phyloP scores from a whole-genome alignment of 1,140 invertebrate genomes.

The Drosophila mauritiana region DNA sequence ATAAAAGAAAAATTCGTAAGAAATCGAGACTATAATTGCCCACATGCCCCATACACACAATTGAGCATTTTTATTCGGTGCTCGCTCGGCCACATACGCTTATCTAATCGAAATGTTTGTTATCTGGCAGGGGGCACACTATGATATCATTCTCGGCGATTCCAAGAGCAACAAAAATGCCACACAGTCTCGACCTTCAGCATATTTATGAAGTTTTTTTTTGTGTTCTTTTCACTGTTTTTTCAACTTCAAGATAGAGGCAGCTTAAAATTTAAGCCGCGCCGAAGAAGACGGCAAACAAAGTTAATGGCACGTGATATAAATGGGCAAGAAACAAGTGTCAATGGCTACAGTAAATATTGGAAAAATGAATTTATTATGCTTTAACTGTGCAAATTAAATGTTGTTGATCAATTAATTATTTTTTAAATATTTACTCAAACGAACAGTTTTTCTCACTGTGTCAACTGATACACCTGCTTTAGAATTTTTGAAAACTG shows the following conservation, averaged over 20 bases:
- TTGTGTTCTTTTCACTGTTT: conserved; percentile 26
- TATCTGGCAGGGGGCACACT: conserved; percentile 60
- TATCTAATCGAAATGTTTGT: conserved; percentile 72
- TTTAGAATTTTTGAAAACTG: conserved; percentile 15
- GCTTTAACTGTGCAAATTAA: background rate
- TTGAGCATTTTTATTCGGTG: conserved; percentile 11
- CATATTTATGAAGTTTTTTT: conserved; percentile 67
- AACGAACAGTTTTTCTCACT: background rate
- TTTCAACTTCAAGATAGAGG: conserved; percentile 33
- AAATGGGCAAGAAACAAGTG: conserved; percentile 27
- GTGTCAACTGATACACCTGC: conserved; percentile 45
- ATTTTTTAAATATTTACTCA: no score
- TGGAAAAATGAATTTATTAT: background rate
- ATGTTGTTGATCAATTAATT: background rate
- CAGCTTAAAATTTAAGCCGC: conserved; percentile 24
- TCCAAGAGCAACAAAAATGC: conserved; percentile 38
- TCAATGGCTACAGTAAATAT: conserved; percentile 12
- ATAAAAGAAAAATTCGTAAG: conserved; percentile 45
- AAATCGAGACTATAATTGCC: conserved; percentile 37
- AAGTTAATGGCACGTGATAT: conserved; percentile 65
- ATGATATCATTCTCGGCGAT: conserved; percentile 69
- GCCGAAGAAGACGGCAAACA: conserved; percentile 27
- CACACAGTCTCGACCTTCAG: conserved; percentile 63
- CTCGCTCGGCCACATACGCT: conserved; percentile 36
- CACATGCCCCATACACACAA: conserved; percentile 9